Conservation (phyloP, 2,113 vertebrate species). For the Heterochromis multidens region DNA sequence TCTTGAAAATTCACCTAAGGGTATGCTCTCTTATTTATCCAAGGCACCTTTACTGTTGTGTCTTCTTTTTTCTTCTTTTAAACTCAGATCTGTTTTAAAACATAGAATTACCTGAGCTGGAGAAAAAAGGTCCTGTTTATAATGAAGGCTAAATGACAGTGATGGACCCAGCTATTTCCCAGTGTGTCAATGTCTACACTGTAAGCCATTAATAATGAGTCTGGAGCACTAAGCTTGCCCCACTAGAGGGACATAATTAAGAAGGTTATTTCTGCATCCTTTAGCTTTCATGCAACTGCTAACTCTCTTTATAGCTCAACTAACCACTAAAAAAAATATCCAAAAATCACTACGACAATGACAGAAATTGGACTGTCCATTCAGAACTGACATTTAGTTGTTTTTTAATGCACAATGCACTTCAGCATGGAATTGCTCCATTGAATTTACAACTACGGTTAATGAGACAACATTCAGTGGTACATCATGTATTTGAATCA, state of each 20-base stretch:
- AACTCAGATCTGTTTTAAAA: too few relatives aligned
- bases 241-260: conserved; percentile 20
- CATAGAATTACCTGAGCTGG: too few relatives aligned
- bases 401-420: background rate
- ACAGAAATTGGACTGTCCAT: background rate
- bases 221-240: background rate
- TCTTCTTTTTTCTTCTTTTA: background rate
- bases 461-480: background rate
- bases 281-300: background rate
- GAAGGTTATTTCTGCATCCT: background rate
- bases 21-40: background rate
- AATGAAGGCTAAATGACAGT: too few relatives aligned
- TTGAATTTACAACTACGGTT: background rate
- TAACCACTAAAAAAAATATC: background rate
- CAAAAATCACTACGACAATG: background rate
- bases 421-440: background rate
- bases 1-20: background rate
- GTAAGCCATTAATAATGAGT: conserved; percentile 31
- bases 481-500: background rate
- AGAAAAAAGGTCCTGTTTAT: too few relatives aligned
- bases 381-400: background rate
- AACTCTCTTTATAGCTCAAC: background rate
- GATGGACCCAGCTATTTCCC: conserved; percentile 22
- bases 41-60: background rate
- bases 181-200: conserved; percentile 24